Percentiles rank a stretch among this genome's conserved stretches.
These are phyloP conservation scores for Macrosiphum euphorbiae DNA, from an alignment of 2,888 invertebrate genomes.

Conservation along the genomic window DNA sequence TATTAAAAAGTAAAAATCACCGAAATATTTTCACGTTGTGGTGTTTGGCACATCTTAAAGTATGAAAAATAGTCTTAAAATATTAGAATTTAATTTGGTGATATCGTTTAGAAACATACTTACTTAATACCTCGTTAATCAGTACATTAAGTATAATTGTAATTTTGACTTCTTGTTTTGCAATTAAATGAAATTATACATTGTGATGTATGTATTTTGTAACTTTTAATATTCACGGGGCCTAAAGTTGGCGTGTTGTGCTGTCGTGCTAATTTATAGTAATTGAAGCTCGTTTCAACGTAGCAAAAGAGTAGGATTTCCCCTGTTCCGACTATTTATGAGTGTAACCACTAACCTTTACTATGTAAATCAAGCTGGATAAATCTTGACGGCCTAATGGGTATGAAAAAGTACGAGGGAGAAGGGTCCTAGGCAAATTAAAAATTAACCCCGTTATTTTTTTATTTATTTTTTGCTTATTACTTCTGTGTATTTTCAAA, in stretches of 20 bases:
- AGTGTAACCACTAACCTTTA: constrained; percentile 46
- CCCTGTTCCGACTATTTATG: constrained; percentile 46
- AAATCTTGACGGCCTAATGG: constrained; percentile 55
- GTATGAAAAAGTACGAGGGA: neutral
- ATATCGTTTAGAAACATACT: neutral
- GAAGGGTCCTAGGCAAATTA: constrained; percentile 12
- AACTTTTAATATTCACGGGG: constrained; percentile 6
- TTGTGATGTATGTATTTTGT: neutral
- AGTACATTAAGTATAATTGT: neutral
- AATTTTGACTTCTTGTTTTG: neutral
- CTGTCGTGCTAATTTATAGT: constrained; percentile 49
- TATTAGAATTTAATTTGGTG: neutral
- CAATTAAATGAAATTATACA: neutral
- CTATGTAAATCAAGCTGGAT: constrained; percentile 58
- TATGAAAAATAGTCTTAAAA: neutral
- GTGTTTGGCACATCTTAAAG: neutral
- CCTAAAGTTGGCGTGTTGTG: constrained; percentile 35
- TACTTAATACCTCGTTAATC: neutral
- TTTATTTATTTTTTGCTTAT: constrained; percentile 26
- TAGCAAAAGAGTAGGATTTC: constrained; percentile 27
- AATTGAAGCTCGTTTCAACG: constrained; percentile 40
- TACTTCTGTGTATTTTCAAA: neutral
- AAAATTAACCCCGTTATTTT: constrained; percentile 37
- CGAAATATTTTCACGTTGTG: neutral
- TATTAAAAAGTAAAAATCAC: neutral